Evolutionary conservation across 2,113 vertebrate genomes (phyloP).

Genomic region (Delphinapterus leucas): DNA sequence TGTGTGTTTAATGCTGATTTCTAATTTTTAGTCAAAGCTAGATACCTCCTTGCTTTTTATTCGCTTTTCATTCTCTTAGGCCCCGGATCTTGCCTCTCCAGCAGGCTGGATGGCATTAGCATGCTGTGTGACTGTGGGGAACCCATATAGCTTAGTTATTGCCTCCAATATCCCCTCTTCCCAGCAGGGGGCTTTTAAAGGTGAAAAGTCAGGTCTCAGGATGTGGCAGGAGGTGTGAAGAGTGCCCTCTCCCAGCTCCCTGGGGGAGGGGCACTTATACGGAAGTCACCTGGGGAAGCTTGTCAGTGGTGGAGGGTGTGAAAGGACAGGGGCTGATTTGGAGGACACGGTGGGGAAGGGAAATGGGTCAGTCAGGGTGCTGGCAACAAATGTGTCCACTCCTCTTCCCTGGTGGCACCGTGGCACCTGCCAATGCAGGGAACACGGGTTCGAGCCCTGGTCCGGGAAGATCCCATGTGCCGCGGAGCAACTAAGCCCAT

Average conservation of each 20-base stretch:
- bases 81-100: neutral
- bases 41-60: neutral
- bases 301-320: neutral
- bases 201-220: neutral
- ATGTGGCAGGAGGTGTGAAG: neutral
- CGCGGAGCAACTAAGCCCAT: too few relatives aligned
- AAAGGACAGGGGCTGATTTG: neutral
- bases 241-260: neutral
- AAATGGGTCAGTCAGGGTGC: neutral
- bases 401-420: too few relatives aligned
- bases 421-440: too few relatives aligned
- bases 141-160: neutral
- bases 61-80: neutral
- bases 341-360: neutral
- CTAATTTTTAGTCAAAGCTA: neutral
- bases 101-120: neutral
- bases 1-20: neutral
- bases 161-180: neutral
- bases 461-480: too few relatives aligned
- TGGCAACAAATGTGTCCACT: neutral
- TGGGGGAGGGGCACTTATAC: neutral
- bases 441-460: too few relatives aligned
- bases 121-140: neutral
- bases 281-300: neutral
- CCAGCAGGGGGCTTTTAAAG: neutral